Base-by-base conservation (phyloP, 2,888 invertebrate species). In the Habroteleia sp. region DNA sequence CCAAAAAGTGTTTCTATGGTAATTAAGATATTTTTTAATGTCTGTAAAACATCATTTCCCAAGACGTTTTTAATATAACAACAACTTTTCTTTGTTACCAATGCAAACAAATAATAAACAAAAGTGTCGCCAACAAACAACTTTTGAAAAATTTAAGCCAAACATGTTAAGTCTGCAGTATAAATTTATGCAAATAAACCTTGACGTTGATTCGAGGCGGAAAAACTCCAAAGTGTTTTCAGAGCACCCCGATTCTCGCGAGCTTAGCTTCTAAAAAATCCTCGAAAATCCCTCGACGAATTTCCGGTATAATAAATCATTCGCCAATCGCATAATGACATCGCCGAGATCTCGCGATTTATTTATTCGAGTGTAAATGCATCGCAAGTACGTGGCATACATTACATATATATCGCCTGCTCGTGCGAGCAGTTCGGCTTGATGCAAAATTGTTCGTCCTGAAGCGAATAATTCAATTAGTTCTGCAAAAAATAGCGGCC, bases 221-320 rank as follows among this genome's bases (percentile, higher is more conserved):
- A 29, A 31, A 50, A 31, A 25, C n/a, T 20, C 11, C 39, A 50
- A 63, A 63, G 63, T 63, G 31, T 41, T 41, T 63, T 50, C 23
- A 13, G 48, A 48, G 48, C 33, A 39, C 39, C 60, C 58, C 20
- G 25, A 35, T 35, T 7, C 35, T 16, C 11, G 46, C 16, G 20
- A 11, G 46, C 46, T 60, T 37, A 60, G 46, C 8, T n/a, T n/a
- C 6, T 42, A 4, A 44, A 41, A 65, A 52, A 52, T 42, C 27
- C 52, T n/a, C 11, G 35, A 52, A 63, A 63, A 63, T 29, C 20
- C 29, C 14, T 17, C 23, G 23, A 10, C 17, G 31, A 42, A 31
- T 56, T 56, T 29, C 46, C 52, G 41, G 20, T 33, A 16, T 29
- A 52, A 63, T 63, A 52, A 50, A 52, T 65, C 63, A 63, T 33